A percentile compares a stretch with the other conserved stretches of the same genome.
Conservation (phyloP, 2,797 vertebrate genomes). For the Sorex maritimensis region DNA sequence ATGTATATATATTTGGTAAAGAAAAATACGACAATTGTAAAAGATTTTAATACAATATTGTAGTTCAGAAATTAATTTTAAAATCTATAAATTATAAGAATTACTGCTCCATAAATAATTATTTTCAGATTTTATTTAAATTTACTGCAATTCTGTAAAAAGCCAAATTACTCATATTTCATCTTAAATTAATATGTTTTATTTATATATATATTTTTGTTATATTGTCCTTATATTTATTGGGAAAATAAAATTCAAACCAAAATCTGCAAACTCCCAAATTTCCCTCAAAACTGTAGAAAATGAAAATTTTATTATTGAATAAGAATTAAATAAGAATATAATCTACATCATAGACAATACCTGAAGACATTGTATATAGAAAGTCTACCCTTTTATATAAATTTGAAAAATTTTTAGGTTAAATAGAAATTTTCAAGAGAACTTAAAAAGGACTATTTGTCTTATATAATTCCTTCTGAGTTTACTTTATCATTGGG, state of each 20-base stretch:
- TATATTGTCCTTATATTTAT: neutral
- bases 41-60: slow-evolving; percentile 27
- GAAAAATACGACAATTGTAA: neutral
- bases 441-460: neutral
- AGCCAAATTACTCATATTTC: neutral
- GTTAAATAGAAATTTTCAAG: neutral
- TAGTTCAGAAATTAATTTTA: slow-evolving; percentile 23
- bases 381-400: neutral
- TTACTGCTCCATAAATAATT: slow-evolving; percentile 18
- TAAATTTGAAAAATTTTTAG: neutral
- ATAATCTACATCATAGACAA: neutral
- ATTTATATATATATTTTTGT: neutral
- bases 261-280: neutral
- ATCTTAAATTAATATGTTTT: neutral
- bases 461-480: neutral
- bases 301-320: neutral
- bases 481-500: neutral
- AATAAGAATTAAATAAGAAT: neutral
- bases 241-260: neutral
- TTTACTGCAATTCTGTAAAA: neutral
- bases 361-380: neutral
- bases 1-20: neutral
- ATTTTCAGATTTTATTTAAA: neutral
- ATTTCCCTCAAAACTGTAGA: neutral
- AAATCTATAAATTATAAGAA: neutral